Evolutionary conservation across 2,797 vertebrate species (phyloP), one percentile per base, ranked within the genome.

Genomic region (Avahi laniger): DNA sequence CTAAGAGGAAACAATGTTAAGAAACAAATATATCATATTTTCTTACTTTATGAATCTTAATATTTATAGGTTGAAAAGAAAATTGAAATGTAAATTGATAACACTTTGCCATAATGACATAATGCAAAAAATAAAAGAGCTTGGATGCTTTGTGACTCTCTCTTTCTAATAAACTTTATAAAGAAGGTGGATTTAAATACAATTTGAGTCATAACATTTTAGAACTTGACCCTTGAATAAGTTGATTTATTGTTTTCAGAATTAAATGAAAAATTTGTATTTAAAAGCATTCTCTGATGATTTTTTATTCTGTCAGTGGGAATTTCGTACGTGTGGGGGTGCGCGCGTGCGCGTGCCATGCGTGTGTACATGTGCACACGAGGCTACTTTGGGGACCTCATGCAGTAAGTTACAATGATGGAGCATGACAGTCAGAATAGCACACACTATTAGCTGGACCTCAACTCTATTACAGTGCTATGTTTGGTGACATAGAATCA

Each of bases 401-500:
- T 98, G 98, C 98, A 98, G 98, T 99, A 99, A 99, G 99, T 99
- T 99, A 99, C 99, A 99, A 98, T 99, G 99, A 99, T 99, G 98
- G 99, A 99, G 98, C 98, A 99, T 99, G 99, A 99, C 99, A 99
- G 99, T 98, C 99, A 99, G 98, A 99, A 99, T 98, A 99, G 99
- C 98, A 98, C 98, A 99, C 98, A 94, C 99, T 99, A 99, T 99
- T 99, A 99, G 99, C 98, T 98, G 97, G 98, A 98, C 98, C 98
- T 98, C 98, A 98, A 98, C 98, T 99, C 99, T 99, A 99, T 99
- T 99, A 99, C 98, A 98, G 98, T 96, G 98, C 98, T 99, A 98
- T 98, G 98, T 99, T 98, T 98, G 98, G 99, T 98, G 98, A 99
- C 99, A 99, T 96, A 99, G 98, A 99, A 99, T 99, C 98, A 98